These are phyloP conservation scores for Rallus crepitans DNA, from an alignment of 2,797 vertebrate genomes.

Conservation along the genomic window DNA sequence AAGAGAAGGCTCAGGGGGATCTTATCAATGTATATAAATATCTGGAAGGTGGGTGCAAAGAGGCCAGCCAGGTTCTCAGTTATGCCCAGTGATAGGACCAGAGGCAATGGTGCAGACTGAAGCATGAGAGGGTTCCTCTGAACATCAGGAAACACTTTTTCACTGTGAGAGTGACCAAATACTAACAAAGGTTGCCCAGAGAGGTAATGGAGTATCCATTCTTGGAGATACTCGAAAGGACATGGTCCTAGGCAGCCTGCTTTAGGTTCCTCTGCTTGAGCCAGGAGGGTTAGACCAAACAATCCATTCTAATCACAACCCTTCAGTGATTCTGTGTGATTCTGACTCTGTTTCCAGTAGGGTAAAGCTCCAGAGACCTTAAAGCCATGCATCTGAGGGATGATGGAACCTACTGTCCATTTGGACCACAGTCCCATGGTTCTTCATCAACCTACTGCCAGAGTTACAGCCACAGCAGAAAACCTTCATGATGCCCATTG, in stretches of 20 bases:
- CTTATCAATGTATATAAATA: not conserved
- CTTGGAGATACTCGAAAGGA: not conserved
- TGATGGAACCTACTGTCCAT: not conserved
- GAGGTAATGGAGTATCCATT: not conserved
- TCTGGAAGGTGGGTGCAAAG: not conserved
- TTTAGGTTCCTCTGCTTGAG: not conserved
- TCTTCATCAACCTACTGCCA: not conserved
- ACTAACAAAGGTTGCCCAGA: not conserved
- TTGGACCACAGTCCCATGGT: not conserved
- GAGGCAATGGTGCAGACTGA: not conserved
- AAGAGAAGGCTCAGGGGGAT: not conserved
- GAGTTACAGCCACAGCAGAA: not conserved
- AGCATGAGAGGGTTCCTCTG: not conserved
- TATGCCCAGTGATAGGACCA: not conserved
- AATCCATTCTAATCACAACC: not conserved
- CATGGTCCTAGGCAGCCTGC: not conserved
- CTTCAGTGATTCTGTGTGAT: not conserved
- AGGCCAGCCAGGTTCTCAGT: not conserved
- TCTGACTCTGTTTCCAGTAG: not conserved
- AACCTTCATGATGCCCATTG: accelerated
- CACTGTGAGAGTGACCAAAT: not conserved
- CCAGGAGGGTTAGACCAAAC: not conserved
- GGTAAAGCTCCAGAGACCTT: not conserved
- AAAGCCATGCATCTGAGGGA: accelerated
- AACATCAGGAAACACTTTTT: not conserved